Percentiles rank a stretch among this genome's conserved stretches.
Evolutionary conservation across 2,888 invertebrate species (phyloP).

Genomic region (Polyommatus iphigenia): DNA sequence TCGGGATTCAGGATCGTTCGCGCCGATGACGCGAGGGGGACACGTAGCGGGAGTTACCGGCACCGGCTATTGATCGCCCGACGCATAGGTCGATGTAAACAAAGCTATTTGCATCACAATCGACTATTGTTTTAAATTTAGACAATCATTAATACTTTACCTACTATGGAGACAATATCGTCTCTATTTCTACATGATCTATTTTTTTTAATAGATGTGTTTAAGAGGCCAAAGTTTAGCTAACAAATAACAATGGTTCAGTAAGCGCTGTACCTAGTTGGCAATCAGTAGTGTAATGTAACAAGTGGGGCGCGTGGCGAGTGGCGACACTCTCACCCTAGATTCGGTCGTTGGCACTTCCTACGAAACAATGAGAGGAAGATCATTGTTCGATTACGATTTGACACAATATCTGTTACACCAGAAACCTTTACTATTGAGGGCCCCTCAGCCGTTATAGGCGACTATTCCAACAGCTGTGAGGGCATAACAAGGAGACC

Average conservation of each 20-base stretch:
- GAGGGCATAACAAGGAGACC: background rate
- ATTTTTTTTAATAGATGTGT: too few relatives aligned
- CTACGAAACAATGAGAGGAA: constrained; percentile 22
- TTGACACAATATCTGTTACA: background rate
- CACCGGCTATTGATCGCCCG: background rate
- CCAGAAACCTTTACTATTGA: background rate
- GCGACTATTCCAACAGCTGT: background rate
- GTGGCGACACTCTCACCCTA: constrained; percentile 20
- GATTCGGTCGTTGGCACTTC: background rate
- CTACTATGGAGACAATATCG: background rate
- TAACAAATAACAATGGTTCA: background rate
- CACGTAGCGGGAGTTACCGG: background rate
- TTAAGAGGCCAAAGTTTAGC: background rate
- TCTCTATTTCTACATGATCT: background rate
- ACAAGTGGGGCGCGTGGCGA: background rate
- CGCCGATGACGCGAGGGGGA: background rate
- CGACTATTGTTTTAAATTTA: constrained; percentile 14
- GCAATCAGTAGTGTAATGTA: background rate
- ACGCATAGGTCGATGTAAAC: background rate
- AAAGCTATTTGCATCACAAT: constrained; percentile 1
- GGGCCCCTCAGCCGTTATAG: background rate
- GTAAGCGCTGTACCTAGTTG: background rate
- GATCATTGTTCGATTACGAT: constrained; percentile 8
- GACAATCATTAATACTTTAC: background rate
- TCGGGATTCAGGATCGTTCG: background rate